Conservation (phyloP, 2,888 invertebrate genomes). For the Drymonia ruficornis region DNA sequence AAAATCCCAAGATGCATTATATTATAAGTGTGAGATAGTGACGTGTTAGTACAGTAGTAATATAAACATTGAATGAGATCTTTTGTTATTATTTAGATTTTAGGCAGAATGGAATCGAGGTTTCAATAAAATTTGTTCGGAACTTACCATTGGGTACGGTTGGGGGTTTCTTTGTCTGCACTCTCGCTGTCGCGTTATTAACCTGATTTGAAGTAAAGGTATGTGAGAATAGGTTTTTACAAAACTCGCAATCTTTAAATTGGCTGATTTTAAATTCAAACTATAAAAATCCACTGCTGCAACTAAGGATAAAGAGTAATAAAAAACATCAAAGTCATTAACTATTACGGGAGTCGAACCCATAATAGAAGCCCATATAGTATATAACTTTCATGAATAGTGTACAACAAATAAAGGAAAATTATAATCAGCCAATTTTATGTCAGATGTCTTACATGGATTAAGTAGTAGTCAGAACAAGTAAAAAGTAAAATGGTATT, state of each 20-base stretch:
- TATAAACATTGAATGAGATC: constrained; percentile 16
- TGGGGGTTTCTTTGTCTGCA: constrained; percentile 99
- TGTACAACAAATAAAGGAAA: neutral
- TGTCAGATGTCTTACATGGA: constrained; percentile 37
- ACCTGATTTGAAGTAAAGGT: constrained; percentile 89
- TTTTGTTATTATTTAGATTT: neutral
- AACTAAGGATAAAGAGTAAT: neutral
- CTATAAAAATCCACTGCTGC: neutral
- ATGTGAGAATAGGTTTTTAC: constrained; percentile 55
- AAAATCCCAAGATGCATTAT: constrained; percentile 78
- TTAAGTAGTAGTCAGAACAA: constrained; percentile 3
- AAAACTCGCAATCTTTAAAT: constrained; percentile 26
- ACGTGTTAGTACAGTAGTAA: constrained; percentile 25
- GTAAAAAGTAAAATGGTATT: neutral
- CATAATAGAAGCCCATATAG: constrained; percentile 14
- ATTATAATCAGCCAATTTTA: constrained; percentile 45
- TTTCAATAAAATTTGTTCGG: constrained; percentile 10
- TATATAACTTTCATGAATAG: constrained; percentile 3
- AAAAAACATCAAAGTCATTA: constrained; percentile 9
- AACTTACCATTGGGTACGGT: constrained; percentile 95
- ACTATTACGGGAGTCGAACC: constrained; percentile 50
- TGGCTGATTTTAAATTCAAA: constrained; percentile 53
- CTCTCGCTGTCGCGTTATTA: constrained; percentile 99
- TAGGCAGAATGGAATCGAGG: constrained; percentile 2
- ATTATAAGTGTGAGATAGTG: constrained; percentile 37